Conservation (phyloP, 2,888 invertebrate genomes). For the Rotaria magnacalcarata region DNA sequence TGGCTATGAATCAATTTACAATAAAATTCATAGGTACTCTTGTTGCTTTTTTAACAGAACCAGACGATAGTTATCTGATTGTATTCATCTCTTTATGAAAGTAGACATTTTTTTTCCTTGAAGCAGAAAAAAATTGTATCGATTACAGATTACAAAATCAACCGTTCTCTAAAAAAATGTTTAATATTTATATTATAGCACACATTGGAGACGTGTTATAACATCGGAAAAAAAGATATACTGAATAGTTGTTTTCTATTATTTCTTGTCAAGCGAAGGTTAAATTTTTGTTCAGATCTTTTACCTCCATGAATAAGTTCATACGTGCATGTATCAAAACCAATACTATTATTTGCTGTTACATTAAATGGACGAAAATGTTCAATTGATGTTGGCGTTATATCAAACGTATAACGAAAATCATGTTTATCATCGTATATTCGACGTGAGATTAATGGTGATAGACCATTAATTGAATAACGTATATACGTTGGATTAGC, state of each 20-base stretch:
- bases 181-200: not conserved
- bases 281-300: not conserved
- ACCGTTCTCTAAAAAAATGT: not conserved
- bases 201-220: not conserved
- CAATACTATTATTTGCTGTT: slow-evolving; percentile 24
- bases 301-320: slow-evolving; percentile 33
- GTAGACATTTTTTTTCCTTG: too few species aligned
- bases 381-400: not conserved
- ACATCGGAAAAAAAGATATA: too few species aligned
- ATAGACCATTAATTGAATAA: not conserved
- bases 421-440: slow-evolving; percentile 5
- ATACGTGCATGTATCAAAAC: slow-evolving; percentile 24
- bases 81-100: too few species aligned
- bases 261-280: not conserved
- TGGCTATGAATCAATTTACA: too few species aligned
- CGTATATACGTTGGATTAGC: slow-evolving; percentile 18
- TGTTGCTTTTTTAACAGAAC: too few species aligned
- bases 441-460: not conserved
- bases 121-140: not conserved
- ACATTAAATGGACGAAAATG: slow-evolving; percentile 31
- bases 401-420: slow-evolving; percentile 14
- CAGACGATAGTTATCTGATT: too few species aligned
- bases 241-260: too few species aligned
- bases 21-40: too few species aligned
- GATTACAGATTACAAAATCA: slow-evolving; percentile 22